phyloP scores from a whole-genome alignment of 2,888 invertebrate genomes.

The Gisinianus flammeolus region DNA sequence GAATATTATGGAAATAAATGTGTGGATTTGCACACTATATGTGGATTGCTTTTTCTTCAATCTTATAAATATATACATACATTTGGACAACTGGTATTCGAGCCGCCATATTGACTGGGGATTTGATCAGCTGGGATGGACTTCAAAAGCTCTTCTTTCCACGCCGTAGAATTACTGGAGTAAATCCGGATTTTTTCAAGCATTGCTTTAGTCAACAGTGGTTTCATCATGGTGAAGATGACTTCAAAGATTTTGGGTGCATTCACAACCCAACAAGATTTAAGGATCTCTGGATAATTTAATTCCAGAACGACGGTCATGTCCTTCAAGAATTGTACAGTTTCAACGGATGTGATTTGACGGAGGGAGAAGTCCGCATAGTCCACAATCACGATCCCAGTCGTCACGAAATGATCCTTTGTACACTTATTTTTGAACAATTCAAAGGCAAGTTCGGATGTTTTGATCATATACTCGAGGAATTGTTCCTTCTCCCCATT shows the following conservation, averaged over 20 bases:
- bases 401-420: constrained; percentile 7
- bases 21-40: too few species aligned
- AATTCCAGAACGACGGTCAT: not conserved
- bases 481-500: constrained; percentile 17
- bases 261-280: constrained; percentile 10
- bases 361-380: constrained; percentile 23
- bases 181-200: constrained; percentile 21
- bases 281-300: constrained; percentile 34
- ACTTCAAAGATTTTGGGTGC: constrained; percentile 32
- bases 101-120: constrained; percentile 30
- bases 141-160: constrained; percentile 24
- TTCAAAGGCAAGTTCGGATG: constrained; percentile 17
- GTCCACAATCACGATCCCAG: constrained; percentile 22
- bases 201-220: constrained; percentile 17
- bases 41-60: not conserved
- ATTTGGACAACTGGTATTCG: constrained; percentile 18
- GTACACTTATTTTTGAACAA: constrained; percentile 23
- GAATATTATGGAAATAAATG: too few species aligned
- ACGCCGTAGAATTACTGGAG: constrained; percentile 3
- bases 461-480: not conserved
- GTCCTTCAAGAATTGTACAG: constrained; percentile 23
- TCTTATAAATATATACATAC: not conserved
- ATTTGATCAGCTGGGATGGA: constrained; percentile 23
- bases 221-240: constrained; percentile 27
- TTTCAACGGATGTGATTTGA: constrained; percentile 9